Evolutionary conservation across 2,113 vertebrate species (phyloP).

Genomic region (Porphyrio hochstetteri): DNA sequence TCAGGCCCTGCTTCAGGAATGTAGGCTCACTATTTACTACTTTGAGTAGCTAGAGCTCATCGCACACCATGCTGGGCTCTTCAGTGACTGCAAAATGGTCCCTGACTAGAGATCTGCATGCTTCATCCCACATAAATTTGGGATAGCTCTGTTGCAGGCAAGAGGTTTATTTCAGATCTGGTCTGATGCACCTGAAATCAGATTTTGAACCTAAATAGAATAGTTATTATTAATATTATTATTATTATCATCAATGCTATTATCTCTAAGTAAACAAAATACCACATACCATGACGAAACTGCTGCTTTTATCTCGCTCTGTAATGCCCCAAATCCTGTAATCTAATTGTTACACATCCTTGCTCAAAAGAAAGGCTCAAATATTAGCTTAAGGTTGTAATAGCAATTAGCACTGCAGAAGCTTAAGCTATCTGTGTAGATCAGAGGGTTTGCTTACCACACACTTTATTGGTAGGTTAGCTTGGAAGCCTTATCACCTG

Average conservation of each 20-base stretch:
- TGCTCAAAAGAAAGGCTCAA: constrained; percentile 62
- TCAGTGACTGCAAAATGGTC: background rate
- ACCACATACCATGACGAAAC: constrained; percentile 29
- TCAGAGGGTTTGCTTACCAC: constrained; percentile 36
- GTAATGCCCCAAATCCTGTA: constrained; percentile 65
- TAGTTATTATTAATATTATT: background rate
- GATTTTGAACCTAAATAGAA: background rate
- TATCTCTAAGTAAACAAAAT: constrained; percentile 50
- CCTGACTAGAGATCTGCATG: background rate
- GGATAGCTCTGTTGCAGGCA: background rate
- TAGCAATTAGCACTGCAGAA: constrained; percentile 61
- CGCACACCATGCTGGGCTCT: rapidly evolving
- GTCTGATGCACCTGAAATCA: background rate
- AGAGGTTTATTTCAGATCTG: background rate
- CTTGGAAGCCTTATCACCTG: background rate
- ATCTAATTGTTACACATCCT: constrained; percentile 72
- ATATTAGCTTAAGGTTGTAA: constrained; percentile 70
- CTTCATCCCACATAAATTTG: background rate
- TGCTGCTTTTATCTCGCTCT: constrained; percentile 43
- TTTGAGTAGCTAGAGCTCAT: background rate
- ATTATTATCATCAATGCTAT: background rate
- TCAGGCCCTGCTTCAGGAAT: background rate
- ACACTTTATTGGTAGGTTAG: background rate
- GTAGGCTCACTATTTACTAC: background rate
- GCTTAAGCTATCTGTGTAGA: constrained; percentile 53